Base-by-base conservation (phyloP, 2,797 vertebrate genomes). In the Phrynocephalus forsythii region DNA sequence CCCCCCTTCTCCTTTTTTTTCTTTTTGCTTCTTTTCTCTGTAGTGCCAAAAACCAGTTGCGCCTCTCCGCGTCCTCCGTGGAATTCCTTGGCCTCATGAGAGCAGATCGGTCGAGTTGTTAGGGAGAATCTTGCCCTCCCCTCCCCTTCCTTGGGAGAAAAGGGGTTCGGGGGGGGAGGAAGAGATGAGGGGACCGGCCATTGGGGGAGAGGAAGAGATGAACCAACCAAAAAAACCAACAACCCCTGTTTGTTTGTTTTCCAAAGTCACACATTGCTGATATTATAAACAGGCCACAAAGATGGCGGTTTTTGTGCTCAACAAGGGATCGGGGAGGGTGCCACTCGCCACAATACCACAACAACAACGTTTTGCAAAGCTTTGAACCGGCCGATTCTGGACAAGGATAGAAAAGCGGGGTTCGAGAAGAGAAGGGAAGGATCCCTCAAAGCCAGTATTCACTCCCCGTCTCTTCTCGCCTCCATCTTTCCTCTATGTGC, bases 251-350 rank as follows among this genome's bases (percentile, higher is more conserved):
- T 48, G 5, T 24, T 48, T 48, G 16, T 24, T 44, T 81, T 44
- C 48, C 38, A 52, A 84, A 80, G 67, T 88, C 87, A 88, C 82
- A 83, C 38, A 48, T 82, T 18, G 76, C 73, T 26, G 18, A 84
- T 67, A 50, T 84, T 84, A 88, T 88, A 88, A 88, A 88, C 69
- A 80, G 87, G 87, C 87, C 82, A 80, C 72, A 16, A 84, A 88
- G n/a, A 80, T 88, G 87, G 87, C 87, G 84, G 82, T 88, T 84
- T 88, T 84, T 88, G 87, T 80, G 87, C 87, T 88, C 63, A 30
- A 88, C 69, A 80, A 48, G 69, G 78, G 38, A 72, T 18, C 18
- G 2, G 56, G 82, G n/a, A 30, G 11, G 68, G 60, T 7, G 44
- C 48, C 75, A 79, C 79, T 89, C 68, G 3, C 44, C 88, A 89